Evolutionary conservation across 1,140 invertebrate genomes (phyloP).

Genomic region (Hylaeus volcanicus): DNA sequence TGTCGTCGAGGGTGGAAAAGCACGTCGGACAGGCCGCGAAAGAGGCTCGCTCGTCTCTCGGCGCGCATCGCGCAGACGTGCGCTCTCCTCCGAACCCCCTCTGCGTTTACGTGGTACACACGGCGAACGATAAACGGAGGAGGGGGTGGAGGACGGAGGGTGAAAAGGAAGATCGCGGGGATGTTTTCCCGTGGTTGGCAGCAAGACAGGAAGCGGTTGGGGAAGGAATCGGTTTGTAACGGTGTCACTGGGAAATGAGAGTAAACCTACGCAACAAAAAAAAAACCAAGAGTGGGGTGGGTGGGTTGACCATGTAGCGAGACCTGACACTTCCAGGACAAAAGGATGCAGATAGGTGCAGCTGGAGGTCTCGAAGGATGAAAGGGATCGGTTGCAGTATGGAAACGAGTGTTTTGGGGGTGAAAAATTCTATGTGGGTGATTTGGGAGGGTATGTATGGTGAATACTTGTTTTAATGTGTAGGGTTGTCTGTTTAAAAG

Average conservation of each 20-base stretch:
- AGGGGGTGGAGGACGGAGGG: neutral
- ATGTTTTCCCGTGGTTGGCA: slow-evolving; percentile 44
- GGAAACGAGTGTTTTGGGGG: too few relatives aligned
- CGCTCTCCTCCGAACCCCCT: slow-evolving; percentile 31
- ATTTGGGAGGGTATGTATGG: too few relatives aligned
- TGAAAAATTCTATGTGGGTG: too few relatives aligned
- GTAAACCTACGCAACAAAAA: slow-evolving; percentile 11
- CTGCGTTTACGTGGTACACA: slow-evolving; percentile 50
- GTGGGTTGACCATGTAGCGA: too few relatives aligned
- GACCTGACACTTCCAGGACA: too few relatives aligned
- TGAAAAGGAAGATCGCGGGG: slow-evolving; percentile 23
- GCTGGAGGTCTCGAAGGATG: too few relatives aligned
- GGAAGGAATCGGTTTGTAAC: slow-evolving; percentile 24
- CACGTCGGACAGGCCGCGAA: slow-evolving; percentile 64
- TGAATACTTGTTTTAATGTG: too few relatives aligned
- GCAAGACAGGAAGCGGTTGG: slow-evolving; percentile 24
- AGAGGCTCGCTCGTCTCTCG: slow-evolving; percentile 48
- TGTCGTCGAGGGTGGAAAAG: slow-evolving; percentile 73
- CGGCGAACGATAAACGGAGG: slow-evolving; percentile 20
- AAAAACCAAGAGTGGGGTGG: too few relatives aligned
- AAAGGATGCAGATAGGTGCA: too few relatives aligned
- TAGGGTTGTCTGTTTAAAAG: too few relatives aligned
- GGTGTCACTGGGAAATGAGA: slow-evolving; percentile 1
- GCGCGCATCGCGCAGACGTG: slow-evolving; percentile 66
- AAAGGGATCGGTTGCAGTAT: too few relatives aligned